Conservation (phyloP, 2,888 invertebrate genomes). For the Bombyx huttoni region DNA sequence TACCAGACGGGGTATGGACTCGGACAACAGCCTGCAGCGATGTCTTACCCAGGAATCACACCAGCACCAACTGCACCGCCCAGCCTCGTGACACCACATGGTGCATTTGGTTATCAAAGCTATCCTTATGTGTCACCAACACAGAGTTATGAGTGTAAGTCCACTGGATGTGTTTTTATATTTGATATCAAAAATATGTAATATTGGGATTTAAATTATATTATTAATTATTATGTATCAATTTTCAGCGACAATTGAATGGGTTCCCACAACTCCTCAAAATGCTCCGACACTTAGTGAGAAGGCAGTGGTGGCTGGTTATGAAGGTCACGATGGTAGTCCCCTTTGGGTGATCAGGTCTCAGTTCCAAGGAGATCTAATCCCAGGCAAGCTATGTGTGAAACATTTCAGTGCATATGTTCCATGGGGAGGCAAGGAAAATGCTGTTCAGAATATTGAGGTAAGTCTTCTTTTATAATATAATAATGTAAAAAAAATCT, state of each 20-base stretch:
- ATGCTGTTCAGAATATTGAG: conserved; percentile 42
- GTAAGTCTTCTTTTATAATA: conserved; percentile 14
- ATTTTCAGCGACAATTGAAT: conserved; percentile 41
- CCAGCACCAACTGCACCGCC: conserved; percentile 14
- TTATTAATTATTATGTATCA: neutral
- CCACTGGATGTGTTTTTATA: no score
- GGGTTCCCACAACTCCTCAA: conserved; percentile 35
- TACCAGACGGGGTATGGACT: conserved; percentile 25
- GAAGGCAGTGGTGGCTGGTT: conserved; percentile 52
- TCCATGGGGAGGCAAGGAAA: conserved; percentile 51
- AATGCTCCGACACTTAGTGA: conserved; percentile 30
- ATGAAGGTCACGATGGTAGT: conserved; percentile 53
- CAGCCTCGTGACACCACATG: neutral
- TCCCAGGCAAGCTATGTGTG: conserved; percentile 56
- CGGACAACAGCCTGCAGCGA: conserved; percentile 25
- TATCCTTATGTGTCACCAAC: conserved; percentile 18
- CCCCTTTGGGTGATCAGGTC: conserved; percentile 60
- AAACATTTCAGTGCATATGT: conserved; percentile 53
- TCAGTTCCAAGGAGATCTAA: conserved; percentile 41
- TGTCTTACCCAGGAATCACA: conserved; percentile 33
- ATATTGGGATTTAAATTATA: no score
- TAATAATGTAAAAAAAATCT: no score
- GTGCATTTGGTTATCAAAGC: conserved; percentile 8
- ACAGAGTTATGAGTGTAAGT: conserved; percentile 19
- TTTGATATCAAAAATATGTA: neutral